A percentile compares a stretch with the other conserved stretches of the same genome.
Conservation (phyloP, 2,113 vertebrate species). For the Damaliscus lunatus region DNA sequence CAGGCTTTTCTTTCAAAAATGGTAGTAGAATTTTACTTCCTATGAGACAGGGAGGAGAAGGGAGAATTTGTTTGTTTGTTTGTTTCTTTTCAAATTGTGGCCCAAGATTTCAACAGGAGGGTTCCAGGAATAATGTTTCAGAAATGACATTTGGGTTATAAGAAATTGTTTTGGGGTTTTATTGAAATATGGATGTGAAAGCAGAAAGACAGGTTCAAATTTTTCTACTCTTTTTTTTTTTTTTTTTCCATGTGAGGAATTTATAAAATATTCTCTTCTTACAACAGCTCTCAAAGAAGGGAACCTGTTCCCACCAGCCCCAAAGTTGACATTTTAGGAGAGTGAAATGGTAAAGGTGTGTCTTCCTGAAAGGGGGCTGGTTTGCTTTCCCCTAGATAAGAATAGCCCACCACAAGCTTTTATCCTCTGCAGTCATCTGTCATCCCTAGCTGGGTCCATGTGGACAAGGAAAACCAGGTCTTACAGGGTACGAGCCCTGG, state of each 20-base stretch:
- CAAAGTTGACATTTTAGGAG: fast-evolving
- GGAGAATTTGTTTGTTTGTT: not conserved
- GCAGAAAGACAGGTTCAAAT: not conserved
- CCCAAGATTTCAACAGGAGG: not conserved
- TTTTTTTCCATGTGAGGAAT: not conserved
- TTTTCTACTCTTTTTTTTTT: not conserved
- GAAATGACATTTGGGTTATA: not conserved
- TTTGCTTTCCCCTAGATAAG: not conserved
- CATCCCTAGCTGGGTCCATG: fast-evolving
- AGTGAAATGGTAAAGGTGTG: not conserved
- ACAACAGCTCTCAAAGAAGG: not conserved
- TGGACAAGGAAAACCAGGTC: not conserved
- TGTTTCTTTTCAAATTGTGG: not conserved
- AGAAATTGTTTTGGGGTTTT: not conserved
- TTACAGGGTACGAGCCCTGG: fast-evolving
- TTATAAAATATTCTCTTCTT: not conserved
- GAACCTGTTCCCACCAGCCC: not conserved
- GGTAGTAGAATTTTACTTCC: not conserved
- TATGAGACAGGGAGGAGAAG: not conserved
- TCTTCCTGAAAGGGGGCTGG: not conserved
- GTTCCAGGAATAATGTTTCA: not conserved
- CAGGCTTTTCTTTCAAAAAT: not conserved
- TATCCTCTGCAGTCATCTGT: not conserved
- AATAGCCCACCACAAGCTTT: not conserved
- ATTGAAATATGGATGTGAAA: not conserved